Evolutionary conservation across 35 echinoderm and acorn worm species (phyloP), one percentile per base, ranked within the genome.

Genomic region (Eucidaris tribuloides): DNA sequence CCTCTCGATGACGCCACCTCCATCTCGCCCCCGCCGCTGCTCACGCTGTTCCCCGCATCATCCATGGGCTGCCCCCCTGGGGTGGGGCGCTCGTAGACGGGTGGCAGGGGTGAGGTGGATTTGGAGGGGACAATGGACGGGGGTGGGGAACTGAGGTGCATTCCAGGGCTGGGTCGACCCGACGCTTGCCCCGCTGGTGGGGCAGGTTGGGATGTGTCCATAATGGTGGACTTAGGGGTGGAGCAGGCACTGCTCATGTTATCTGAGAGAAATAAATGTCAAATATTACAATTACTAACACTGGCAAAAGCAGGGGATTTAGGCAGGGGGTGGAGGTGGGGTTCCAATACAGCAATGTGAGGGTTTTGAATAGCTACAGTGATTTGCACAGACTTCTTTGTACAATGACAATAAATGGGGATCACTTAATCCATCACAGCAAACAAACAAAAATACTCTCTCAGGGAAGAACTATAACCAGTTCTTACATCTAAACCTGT

Each of bases 241-340:
- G 85, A 88, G 20, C 77, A 41, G 18, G 57, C 76, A 59, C 85
- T 88, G 43, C 85, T 88, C 2, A 60, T 72, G 66, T 72, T 72
- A 24, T 72, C 66, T 72, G 40, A n/a, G n/a, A n/a, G n/a, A n/a
- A n/a, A n/a, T n/a, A n/a, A n/a, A n/a, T n/a, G n/a, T n/a, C n/a
- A n/a, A n/a, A n/a, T n/a, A n/a, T n/a, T n/a, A n/a, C n/a, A n/a
- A n/a, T n/a, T n/a, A n/a, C n/a, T n/a, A n/a, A n/a, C n/a, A n/a
- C n/a, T n/a, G n/a, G n/a, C n/a, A n/a, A n/a, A n/a, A n/a, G n/a
- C n/a, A n/a, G n/a, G n/a, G n/a, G n/a, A n/a, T n/a, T n/a, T n/a
- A n/a, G n/a, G n/a, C n/a, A n/a, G n/a, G n/a, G n/a, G n/a, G n/a
- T n/a, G n/a, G n/a, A n/a, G n/a, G n/a, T n/a, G n/a, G n/a, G n/a